Base-by-base conservation (phyloP, 2,113 vertebrate species). In the Zingel zingel region DNA sequence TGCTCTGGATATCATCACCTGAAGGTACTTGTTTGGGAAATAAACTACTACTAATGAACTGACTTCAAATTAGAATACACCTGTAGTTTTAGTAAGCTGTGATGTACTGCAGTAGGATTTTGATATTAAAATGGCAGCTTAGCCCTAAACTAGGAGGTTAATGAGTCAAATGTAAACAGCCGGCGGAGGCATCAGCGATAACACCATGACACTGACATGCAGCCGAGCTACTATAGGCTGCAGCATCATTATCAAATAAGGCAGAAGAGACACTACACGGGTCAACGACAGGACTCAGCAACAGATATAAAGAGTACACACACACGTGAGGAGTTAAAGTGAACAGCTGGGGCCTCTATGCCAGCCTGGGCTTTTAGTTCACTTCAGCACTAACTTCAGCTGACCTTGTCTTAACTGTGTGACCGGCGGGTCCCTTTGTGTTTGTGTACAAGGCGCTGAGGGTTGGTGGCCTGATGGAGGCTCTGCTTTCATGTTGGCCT, bases 361-460 rank as follows among this genome's bases (percentile, higher is more conserved):
- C 87, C 88, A 91, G 84, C 65, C 85, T 54, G 14, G 85, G 71
- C 86, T 63, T 90, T 92, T 90, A 92, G 36, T 89, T 85, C 88
- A 87, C 74, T 74, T 81, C 86, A 91, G 86, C 69, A n/a, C 82
- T 93, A 93, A 93, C 67, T 82, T 83, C 85, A 51, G 77, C 84
- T 92, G 91, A 94, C 83, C 88, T 89, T 36, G 85, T 86, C 88
- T 84, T 82, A 92, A 92, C 73, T 73, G 91, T 66, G 81, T 86
- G 84, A 86, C 75, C 91, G 68, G 59, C 36, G n/a, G 84, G 86
- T 86, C 83, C 70, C 89, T 59, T 89, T 77, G 11, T 13, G 39
- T 73, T 67, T 82, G 86, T 77, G 89, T 90, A 86, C 66, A 88
- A 85, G 54, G 45, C 18, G 50, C 69, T 77, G 57, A 57, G 39